A percentile compares a stretch with the other conserved stretches of the same genome.
phyloP scores from a whole-genome alignment of 1,140 invertebrate genomes.

The Gonioctena quinquepunctata region DNA sequence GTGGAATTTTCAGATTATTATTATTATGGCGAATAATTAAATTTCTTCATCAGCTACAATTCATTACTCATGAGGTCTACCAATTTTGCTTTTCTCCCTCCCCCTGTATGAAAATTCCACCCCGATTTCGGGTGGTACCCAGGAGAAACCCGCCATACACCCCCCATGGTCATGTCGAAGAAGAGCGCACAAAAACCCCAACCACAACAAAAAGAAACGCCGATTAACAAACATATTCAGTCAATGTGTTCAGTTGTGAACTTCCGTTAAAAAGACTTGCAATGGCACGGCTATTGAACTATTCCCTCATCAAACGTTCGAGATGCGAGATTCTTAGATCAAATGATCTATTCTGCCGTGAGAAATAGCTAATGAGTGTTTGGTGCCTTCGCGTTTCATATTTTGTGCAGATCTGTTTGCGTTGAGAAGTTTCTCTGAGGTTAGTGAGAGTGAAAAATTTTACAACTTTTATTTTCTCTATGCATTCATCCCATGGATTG shows the following conservation, averaged over 20 bases:
- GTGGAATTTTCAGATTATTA: too few species aligned
- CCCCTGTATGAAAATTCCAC: too few species aligned
- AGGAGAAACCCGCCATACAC: too few species aligned
- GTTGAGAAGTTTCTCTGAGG: not conserved
- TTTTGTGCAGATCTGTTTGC: not conserved
- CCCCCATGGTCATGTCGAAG: too few species aligned
- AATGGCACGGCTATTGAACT: conserved; percentile 15
- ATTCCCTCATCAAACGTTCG: not conserved
- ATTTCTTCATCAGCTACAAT: too few species aligned
- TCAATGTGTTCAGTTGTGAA: conserved; percentile 17
- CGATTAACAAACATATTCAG: conserved; percentile 6
- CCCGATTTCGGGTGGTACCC: too few species aligned
- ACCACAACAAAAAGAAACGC: not conserved
- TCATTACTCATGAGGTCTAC: too few species aligned
- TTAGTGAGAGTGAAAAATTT: not conserved
- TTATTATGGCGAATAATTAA: too few species aligned
- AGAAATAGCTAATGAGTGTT: conserved; percentile 15
- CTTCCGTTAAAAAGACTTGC: conserved; percentile 12
- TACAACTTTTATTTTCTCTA: not conserved
- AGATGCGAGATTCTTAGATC: conserved; percentile 14
- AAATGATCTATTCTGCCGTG: conserved; percentile 8
- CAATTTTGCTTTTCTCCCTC: too few species aligned
- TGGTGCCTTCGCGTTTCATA: not conserved
- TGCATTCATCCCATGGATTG: too few species aligned
- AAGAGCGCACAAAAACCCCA: not conserved